These are phyloP conservation scores for Thunnus thynnus DNA, from an alignment of 2,113 vertebrate genomes.

Conservation along the genomic window DNA sequence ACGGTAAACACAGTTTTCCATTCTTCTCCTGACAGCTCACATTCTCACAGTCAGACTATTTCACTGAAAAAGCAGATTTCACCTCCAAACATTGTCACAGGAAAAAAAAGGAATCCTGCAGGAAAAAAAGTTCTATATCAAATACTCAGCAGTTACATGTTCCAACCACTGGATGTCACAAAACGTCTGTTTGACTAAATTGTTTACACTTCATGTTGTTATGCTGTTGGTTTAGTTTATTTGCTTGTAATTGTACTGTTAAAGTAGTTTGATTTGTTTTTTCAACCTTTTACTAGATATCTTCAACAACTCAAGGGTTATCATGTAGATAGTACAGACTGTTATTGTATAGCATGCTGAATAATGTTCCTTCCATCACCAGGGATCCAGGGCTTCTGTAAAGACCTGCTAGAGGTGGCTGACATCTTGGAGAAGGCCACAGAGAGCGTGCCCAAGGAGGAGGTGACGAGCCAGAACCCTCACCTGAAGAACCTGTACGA, in stretches of 20 bases:
- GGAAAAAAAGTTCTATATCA: too few relatives aligned
- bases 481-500: conserved; percentile 97
- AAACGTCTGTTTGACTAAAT: neutral
- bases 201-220: neutral
- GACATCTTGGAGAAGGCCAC: conserved; percentile 98
- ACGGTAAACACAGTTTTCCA: conserved; percentile 82
- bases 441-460: conserved; percentile 92
- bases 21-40: neutral
- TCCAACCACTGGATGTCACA: conserved; percentile 28
- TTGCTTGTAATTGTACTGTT: neutral
- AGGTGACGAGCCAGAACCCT: conserved; percentile 90
- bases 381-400: conserved; percentile 98
- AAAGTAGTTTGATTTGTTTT: neutral
- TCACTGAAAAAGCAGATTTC: neutral
- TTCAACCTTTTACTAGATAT: too few relatives aligned
- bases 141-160: neutral
- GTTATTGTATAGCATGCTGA: neutral
- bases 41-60: neutral
- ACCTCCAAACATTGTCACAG: neutral
- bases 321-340: neutral
- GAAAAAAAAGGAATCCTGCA: neutral
- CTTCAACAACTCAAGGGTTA: too few relatives aligned
- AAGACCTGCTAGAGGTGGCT: conserved; percentile 96
- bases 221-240: neutral
- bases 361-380: neutral